phyloP scores from a whole-genome alignment of 1,140 invertebrate species.

The roundworm (Caenorhabditis elegans) region DNA sequence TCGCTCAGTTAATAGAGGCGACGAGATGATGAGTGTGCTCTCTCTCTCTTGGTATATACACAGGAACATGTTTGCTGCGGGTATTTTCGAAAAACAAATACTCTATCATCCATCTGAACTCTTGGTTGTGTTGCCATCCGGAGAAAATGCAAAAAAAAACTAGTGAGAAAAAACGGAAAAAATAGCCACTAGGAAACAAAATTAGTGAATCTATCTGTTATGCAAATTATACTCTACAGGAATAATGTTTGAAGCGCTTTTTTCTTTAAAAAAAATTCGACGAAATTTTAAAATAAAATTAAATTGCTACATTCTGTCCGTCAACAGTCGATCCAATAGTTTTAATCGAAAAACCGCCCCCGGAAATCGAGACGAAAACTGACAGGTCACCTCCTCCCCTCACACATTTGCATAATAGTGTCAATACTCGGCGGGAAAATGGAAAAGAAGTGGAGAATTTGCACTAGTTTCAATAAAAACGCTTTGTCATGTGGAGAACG shows the following conservation, averaged over 20 bases:
- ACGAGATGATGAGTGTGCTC: neutral
- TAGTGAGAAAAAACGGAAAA: neutral
- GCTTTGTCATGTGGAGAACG: neutral
- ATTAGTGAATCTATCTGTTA: neutral
- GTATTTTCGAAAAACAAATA: neutral
- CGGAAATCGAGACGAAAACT: neutral
- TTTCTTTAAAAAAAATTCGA: too few relatives aligned
- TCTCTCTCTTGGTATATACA: neutral
- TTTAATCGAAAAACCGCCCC: too few relatives aligned
- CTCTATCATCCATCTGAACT: too few relatives aligned
- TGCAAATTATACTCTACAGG: too few relatives aligned
- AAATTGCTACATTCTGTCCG: too few relatives aligned
- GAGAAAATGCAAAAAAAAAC: neutral
- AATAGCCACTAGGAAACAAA: neutral
- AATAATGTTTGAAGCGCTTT: too few relatives aligned
- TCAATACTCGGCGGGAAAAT: neutral
- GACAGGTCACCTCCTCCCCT: too few relatives aligned
- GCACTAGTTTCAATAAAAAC: neutral
- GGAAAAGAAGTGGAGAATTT: neutral
- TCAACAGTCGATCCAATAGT: too few relatives aligned
- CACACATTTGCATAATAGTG: slow-evolving; percentile 1
- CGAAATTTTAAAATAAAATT: too few relatives aligned
- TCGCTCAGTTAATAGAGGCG: neutral
- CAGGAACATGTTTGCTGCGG: neutral
- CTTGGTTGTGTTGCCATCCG: too few relatives aligned